Evolutionary conservation across 2,113 vertebrate genomes (phyloP).

Genomic region (Phalacrocorax brasilianus): DNA sequence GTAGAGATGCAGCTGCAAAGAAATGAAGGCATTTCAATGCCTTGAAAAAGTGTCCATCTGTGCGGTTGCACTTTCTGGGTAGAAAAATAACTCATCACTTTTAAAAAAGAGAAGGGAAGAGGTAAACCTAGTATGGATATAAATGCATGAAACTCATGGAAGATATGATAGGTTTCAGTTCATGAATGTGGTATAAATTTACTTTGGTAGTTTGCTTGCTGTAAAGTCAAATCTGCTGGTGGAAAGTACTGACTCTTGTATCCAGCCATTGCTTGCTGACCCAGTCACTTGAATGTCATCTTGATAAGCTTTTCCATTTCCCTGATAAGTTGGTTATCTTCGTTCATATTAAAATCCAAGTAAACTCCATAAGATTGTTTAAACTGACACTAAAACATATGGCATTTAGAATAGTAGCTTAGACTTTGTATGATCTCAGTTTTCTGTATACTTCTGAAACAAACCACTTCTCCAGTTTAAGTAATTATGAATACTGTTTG

Average conservation of each 20-base stretch:
- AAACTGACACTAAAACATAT: neutral
- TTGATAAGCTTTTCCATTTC: neutral
- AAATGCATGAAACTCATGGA: neutral
- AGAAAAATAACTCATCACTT: neutral
- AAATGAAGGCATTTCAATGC: neutral
- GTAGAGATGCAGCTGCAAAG: neutral
- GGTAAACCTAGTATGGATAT: neutral
- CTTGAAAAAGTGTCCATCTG: neutral
- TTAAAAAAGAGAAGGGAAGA: neutral
- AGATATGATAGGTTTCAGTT: accelerated
- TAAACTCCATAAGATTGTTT: neutral
- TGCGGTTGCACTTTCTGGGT: neutral
- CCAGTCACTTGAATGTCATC: neutral
- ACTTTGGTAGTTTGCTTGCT: neutral
- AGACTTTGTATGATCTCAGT: neutral
- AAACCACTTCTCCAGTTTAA: neutral
- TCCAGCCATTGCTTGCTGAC: neutral
- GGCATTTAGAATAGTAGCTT: neutral
- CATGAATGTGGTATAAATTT: neutral
- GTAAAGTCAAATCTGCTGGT: neutral
- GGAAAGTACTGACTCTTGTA: neutral
- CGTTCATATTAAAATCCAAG: neutral
- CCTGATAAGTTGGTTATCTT: accelerated
- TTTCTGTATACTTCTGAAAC: neutral
- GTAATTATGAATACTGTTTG: neutral